Base-by-base conservation (phyloP, 2,113 vertebrate species). In the Melierax canorus region DNA sequence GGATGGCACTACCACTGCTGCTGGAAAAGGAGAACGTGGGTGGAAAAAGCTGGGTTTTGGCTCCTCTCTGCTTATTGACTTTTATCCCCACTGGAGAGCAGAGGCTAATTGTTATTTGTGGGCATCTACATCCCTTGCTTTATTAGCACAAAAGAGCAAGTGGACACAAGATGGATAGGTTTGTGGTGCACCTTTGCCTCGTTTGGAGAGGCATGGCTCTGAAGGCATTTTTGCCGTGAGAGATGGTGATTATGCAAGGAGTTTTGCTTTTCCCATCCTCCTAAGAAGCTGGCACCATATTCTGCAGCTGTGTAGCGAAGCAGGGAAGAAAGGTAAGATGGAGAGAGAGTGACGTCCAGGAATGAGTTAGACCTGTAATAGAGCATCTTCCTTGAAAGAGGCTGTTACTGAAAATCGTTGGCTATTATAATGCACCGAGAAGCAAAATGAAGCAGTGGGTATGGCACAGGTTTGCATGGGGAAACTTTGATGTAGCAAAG, bases 371-470 rank as follows among this genome's bases (percentile, higher is more conserved):
- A 23, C 19, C 74, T 58, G n/a, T 74, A 85, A 63, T 18, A 78
- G 87, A 58, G 30, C 62, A 41, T 88, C 91, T 90, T 78, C 88
- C 92, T 86, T 71, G 64, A 50, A 80, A 96, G 88, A 90, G n/a
- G 74, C 63, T 92, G 66, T 62, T 62, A 26, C 41, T 90, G 95
- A 79, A 88, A 95, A 86, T 77, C 16, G 6, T 45, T 41, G 63
- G 39, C 63, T 86, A 20, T 81, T 63, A 3, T 6, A 77, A 15
- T 4, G 50, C 67, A 14, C 0, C 0, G 2, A 62, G 78, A 86
- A 59, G 41, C 83, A 76, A 66, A 76, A 67, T 10, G 51, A 80
- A 48, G 77, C 69, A 5, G 18, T 64, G 84, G 48, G 29, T 12
- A 24, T 19, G 84, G 80, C 29, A 15, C 5, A 8, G 74, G n/a